Conservation (phyloP, 2,113 vertebrate species). For the Merops nubicus region DNA sequence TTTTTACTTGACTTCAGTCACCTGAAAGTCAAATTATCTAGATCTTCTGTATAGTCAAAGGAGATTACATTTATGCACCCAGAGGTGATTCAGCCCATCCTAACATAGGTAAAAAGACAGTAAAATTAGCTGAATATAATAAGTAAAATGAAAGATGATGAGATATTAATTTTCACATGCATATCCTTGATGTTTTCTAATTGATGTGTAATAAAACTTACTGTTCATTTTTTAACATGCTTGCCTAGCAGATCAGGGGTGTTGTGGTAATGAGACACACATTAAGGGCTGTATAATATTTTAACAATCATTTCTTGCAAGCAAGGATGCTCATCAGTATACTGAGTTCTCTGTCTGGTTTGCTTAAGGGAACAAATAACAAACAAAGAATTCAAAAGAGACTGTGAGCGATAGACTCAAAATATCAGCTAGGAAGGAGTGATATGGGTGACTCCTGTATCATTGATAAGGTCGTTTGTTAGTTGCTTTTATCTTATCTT, state of each 20-base stretch:
- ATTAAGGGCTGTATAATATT: background rate
- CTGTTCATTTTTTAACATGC: background rate
- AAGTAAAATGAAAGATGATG: background rate
- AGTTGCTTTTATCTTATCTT: background rate
- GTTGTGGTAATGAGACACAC: background rate
- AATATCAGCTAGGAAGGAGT: background rate
- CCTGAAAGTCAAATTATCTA: background rate
- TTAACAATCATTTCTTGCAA: background rate
- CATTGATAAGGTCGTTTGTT: background rate
- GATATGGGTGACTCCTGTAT: background rate
- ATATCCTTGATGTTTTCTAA: background rate
- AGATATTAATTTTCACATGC: background rate
- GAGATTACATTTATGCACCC: background rate
- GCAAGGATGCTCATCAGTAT: background rate
- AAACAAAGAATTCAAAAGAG: background rate
- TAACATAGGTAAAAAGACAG: background rate
- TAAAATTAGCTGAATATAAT: background rate
- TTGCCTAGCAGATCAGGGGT: background rate
- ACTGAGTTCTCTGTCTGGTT: background rate
- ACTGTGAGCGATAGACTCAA: background rate
- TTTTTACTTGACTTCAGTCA: background rate
- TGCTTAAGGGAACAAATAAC: background rate
- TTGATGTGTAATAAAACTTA: background rate
- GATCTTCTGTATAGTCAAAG: background rate
- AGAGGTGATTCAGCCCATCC: background rate